Percentiles rank a stretch among this genome's conserved stretches.
Conservation (phyloP, 1,140 invertebrate genomes). For the Carposina sasakii region DNA sequence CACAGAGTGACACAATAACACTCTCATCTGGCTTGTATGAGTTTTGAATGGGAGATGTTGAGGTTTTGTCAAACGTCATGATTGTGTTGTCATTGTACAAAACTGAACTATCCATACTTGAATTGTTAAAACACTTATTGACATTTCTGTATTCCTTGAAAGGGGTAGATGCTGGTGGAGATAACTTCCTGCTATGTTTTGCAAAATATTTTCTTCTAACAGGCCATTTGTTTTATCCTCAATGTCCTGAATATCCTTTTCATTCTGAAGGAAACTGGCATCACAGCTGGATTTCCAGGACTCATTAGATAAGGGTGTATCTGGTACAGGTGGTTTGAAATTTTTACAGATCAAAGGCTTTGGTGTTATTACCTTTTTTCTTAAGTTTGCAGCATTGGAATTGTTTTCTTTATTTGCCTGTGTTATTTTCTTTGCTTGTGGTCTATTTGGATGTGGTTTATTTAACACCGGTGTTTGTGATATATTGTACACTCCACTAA, state of each 20-base stretch:
- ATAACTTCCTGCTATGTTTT: slow-evolving; percentile 41
- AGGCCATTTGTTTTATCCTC: slow-evolving; percentile 34
- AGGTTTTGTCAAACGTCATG: slow-evolving; percentile 48
- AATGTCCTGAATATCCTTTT: slow-evolving; percentile 51
- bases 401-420: slow-evolving; percentile 46
- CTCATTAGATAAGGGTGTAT: slow-evolving; percentile 45
- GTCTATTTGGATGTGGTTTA: no score
- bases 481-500: slow-evolving; percentile 54
- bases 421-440: slow-evolving; percentile 25
- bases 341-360: slow-evolving; percentile 13
- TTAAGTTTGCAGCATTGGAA: slow-evolving; percentile 21
- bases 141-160: slow-evolving; percentile 53
- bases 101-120: slow-evolving; percentile 34
- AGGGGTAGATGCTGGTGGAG: slow-evolving; percentile 50
- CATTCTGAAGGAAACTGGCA: slow-evolving; percentile 51
- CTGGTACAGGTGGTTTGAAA: slow-evolving; percentile 4
- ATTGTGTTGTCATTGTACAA: slow-evolving; percentile 44
- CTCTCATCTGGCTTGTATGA: slow-evolving; percentile 48
- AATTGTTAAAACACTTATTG: slow-evolving; percentile 49
- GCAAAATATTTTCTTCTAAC: slow-evolving; percentile 33
- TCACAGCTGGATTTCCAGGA: slow-evolving; percentile 52
- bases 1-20: slow-evolving; percentile 51
- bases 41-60: slow-evolving; percentile 23
- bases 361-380: slow-evolving; percentile 10
- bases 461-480: slow-evolving; percentile 42